Percentiles rank a stretch among this genome's conserved stretches.
phyloP scores from a whole-genome alignment of 2,797 vertebrate species.

The Sciaenops ocellatus region DNA sequence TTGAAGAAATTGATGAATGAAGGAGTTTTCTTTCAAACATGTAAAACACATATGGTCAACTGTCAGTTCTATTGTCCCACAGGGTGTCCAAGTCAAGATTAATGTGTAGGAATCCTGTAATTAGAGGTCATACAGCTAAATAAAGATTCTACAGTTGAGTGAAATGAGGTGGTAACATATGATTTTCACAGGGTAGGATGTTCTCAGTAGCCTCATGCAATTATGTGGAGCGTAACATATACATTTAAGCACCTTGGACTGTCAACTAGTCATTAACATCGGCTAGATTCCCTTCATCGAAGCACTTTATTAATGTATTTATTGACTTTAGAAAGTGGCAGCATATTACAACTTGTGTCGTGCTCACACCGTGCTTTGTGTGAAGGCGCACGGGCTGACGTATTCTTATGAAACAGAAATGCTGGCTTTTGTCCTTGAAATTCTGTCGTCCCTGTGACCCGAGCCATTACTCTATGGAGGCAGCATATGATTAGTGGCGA shows the following conservation, averaged over 20 bases:
- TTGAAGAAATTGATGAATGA: neutral
- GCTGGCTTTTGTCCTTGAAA: conserved; percentile 71
- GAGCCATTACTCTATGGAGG: conserved; percentile 61
- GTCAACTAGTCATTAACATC: conserved; percentile 17
- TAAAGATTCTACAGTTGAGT: conserved; percentile 30
- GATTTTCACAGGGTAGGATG: conserved; percentile 29
- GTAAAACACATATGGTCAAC: conserved; percentile 32
- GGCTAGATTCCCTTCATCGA: conserved; percentile 38
- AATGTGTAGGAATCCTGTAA: conserved; percentile 38
- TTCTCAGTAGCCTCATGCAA: conserved; percentile 26
- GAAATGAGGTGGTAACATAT: conserved; percentile 35
- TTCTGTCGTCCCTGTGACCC: conserved; percentile 69
- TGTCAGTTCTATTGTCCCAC: conserved; percentile 17
- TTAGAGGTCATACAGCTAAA: conserved; percentile 51
- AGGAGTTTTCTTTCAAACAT: conserved; percentile 1
- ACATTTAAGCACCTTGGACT: conserved; percentile 18
- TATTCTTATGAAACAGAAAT: conserved; percentile 60
- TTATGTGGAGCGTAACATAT: conserved; percentile 14
- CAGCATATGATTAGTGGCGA: conserved; percentile 74
- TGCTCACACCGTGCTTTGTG: conserved; percentile 22
- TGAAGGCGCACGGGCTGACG: conserved; percentile 34
- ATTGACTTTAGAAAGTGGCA: conserved; percentile 43
- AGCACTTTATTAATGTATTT: conserved; percentile 49
- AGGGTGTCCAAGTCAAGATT: conserved; percentile 15
- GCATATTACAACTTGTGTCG: conserved; percentile 28